Conservation (phyloP, 1,140 invertebrate species). For the Drosophila insularis region DNA sequence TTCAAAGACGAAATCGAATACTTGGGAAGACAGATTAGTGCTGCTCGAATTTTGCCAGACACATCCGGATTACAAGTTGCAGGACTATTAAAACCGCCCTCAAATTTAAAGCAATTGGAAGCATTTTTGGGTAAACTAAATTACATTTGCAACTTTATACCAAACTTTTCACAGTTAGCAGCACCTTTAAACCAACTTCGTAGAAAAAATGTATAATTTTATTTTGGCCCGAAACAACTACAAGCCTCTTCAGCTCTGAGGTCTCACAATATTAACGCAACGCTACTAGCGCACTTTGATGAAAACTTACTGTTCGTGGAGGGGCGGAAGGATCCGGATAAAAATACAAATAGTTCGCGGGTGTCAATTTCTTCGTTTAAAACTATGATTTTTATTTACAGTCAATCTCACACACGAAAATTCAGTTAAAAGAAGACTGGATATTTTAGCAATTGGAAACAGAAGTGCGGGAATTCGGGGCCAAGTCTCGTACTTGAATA, state of each 20-base stretch:
- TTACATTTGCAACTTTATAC: conserved; percentile 9
- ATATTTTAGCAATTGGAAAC: too few relatives aligned
- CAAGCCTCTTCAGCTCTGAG: not conserved
- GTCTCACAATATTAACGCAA: not conserved
- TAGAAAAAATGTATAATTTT: not conserved
- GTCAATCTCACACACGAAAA: too few relatives aligned
- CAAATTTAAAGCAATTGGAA: conserved; percentile 3
- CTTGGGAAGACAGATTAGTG: too few relatives aligned
- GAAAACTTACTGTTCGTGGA: conserved; percentile 10
- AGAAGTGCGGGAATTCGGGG: too few relatives aligned
- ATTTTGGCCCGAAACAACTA: not conserved
- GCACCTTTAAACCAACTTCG: conserved; percentile 3
- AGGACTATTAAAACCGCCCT: not conserved
- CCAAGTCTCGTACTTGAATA: too few relatives aligned
- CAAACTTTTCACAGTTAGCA: conserved; percentile 1
- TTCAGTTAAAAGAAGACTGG: too few relatives aligned
- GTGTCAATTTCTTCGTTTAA: too few relatives aligned
- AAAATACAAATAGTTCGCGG: too few relatives aligned
- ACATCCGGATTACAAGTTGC: not conserved
- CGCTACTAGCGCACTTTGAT: conserved; percentile 8
- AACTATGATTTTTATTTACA: too few relatives aligned
- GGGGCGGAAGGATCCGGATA: too few relatives aligned
- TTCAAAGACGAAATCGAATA: too few relatives aligned
- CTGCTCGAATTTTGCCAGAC: too few relatives aligned
- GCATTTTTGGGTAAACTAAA: conserved; percentile 10